Evolutionary conservation across 1,140 invertebrate species (phyloP).

Genomic region (Drosophila subpulchrella): DNA sequence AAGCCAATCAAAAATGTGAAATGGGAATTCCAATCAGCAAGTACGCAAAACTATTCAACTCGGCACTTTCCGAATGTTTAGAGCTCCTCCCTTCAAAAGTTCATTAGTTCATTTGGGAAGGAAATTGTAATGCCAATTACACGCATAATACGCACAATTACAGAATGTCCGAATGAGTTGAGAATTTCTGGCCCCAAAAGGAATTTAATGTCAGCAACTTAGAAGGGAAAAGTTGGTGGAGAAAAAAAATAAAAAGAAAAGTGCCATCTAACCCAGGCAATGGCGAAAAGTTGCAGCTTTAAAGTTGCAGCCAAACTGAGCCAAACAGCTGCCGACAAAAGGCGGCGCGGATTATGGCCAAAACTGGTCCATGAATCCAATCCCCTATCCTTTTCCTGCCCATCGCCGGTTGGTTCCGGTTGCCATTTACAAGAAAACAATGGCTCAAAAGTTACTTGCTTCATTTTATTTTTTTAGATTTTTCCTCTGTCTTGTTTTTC

Average conservation of each 20-base stretch:
- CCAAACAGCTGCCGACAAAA: conserved; percentile 60
- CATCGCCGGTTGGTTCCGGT: conserved; percentile 34
- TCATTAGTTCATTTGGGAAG: conserved; percentile 49
- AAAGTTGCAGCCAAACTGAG: conserved; percentile 57
- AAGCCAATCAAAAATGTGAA: not conserved
- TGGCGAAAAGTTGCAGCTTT: conserved; percentile 60
- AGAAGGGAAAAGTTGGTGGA: conserved; percentile 25
- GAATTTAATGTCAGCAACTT: conserved; percentile 43
- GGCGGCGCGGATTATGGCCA: conserved; percentile 38
- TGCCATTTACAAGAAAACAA: conserved; percentile 79
- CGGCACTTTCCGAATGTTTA: conserved; percentile 13
- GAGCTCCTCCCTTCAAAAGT: conserved; percentile 30
- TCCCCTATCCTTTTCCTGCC: not conserved
- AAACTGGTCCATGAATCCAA: conserved; percentile 13
- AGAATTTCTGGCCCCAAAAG: conserved; percentile 14
- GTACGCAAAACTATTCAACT: conserved; percentile 25
- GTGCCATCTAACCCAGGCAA: conserved; percentile 23
- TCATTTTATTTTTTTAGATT: conserved; percentile 25
- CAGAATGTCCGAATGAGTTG: conserved; percentile 27
- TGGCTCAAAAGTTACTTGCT: conserved; percentile 57
- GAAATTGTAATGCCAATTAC: conserved; percentile 72
- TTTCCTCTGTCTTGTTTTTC: conserved; percentile 8
- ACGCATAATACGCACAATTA: conserved; percentile 75
- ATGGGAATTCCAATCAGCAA: conserved; percentile 13
- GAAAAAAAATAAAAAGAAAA: conserved; percentile 11